These are phyloP conservation scores for Podarcis siculus DNA, from an alignment of 2,797 vertebrate genomes.

Conservation along the genomic window DNA sequence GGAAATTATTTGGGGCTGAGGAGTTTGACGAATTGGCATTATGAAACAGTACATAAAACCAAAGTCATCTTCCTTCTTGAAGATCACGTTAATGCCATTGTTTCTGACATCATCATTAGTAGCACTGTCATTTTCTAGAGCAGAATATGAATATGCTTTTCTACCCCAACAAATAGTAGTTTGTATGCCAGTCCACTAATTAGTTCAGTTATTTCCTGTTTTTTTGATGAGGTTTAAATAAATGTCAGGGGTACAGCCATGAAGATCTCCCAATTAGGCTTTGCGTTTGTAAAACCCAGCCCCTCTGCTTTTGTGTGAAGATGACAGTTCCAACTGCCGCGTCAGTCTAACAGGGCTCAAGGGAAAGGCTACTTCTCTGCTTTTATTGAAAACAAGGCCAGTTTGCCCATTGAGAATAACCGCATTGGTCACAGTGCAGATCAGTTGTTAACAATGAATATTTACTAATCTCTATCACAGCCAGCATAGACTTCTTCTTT, in stretches of 20 bases:
- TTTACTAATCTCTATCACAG: slow-evolving; percentile 58
- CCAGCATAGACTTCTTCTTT: slow-evolving; percentile 44
- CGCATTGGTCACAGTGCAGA: slow-evolving; percentile 72
- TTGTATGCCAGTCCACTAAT: slow-evolving; percentile 84
- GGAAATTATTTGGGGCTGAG: not conserved
- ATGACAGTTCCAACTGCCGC: slow-evolving; percentile 84
- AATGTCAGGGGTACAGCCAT: slow-evolving; percentile 83
- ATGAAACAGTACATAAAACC: not conserved
- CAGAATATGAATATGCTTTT: slow-evolving; percentile 54
- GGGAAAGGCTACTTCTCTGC: slow-evolving; percentile 78
- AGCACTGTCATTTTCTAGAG: slow-evolving; percentile 34
- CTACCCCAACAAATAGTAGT: slow-evolving; percentile 58
- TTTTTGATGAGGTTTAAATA: slow-evolving; percentile 83
- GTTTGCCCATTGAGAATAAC: slow-evolving; percentile 74
- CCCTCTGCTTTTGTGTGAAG: slow-evolving; percentile 77
- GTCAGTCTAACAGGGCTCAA: slow-evolving; percentile 89
- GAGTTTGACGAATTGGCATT: slow-evolving; percentile 18
- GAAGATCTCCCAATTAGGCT: slow-evolving; percentile 91
- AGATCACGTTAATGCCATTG: not conserved
- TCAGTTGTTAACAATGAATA: slow-evolving; percentile 70
- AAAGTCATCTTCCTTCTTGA: slow-evolving; percentile 35
- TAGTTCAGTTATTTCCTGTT: slow-evolving; percentile 83
- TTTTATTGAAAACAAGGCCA: slow-evolving; percentile 75
- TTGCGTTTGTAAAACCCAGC: slow-evolving; percentile 83
- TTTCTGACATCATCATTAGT: slow-evolving; percentile 12